These are phyloP conservation scores for Anisognathus igniventris DNA, from an alignment of 2,797 vertebrate species.

Conservation along the genomic window DNA sequence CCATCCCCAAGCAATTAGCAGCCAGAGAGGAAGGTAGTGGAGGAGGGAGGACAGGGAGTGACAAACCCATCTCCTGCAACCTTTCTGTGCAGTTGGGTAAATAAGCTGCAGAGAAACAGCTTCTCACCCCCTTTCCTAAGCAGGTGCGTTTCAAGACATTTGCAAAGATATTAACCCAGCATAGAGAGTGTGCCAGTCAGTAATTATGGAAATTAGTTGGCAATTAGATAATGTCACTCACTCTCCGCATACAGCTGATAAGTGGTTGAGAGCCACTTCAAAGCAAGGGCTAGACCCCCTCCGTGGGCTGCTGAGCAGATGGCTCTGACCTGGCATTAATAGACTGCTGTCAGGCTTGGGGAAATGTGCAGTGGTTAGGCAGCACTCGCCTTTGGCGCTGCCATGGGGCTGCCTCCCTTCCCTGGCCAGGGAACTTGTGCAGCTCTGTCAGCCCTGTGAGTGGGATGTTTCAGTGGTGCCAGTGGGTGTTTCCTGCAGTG, in stretches of 20 bases:
- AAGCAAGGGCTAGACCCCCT: neutral
- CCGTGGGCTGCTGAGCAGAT: neutral
- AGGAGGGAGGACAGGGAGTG: neutral
- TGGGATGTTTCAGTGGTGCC: neutral
- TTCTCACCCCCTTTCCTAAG: neutral
- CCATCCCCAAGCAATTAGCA: neutral
- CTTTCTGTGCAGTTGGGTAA: neutral
- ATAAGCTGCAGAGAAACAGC: neutral
- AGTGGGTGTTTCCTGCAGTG: neutral
- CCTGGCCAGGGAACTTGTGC: neutral
- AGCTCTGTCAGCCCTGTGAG: neutral
- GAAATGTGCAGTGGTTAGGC: neutral
- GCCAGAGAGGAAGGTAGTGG: neutral
- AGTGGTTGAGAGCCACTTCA: conserved; percentile 48
- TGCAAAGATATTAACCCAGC: conserved; percentile 63
- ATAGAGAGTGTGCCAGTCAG: conserved; percentile 54
- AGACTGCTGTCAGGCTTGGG: neutral
- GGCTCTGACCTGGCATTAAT: neutral
- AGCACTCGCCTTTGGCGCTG: neutral
- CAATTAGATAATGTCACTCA: conserved; percentile 76
- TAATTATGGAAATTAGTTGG: conserved; percentile 75
- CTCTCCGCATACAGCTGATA: conserved; percentile 46
- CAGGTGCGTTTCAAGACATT: conserved; percentile 42
- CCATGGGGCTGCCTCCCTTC: rapidly evolving
- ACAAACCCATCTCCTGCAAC: neutral